Conservation (phyloP, 2,888 invertebrate species). For the Pseudococcus jackbeardsleyi region DNA sequence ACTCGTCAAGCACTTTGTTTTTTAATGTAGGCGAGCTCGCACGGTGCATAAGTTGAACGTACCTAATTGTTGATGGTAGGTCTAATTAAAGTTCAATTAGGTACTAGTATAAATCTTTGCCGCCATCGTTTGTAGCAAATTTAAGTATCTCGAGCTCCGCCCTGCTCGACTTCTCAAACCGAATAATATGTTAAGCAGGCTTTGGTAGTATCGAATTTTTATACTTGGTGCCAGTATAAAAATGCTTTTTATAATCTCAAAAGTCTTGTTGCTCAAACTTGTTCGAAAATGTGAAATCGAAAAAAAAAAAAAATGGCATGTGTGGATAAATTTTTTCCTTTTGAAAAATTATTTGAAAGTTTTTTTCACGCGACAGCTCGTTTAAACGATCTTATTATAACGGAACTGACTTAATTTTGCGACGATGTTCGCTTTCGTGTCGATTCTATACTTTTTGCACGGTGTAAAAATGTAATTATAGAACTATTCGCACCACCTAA, state of each 20-base stretch:
- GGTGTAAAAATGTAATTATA: background rate
- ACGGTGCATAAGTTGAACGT: no score
- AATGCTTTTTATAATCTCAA: no score
- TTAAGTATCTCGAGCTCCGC: background rate
- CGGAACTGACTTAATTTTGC: conserved; percentile 6
- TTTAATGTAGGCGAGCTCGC: background rate
- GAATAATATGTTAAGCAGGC: no score
- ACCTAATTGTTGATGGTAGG: background rate
- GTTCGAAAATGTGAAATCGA: background rate
- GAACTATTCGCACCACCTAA: conserved; percentile 43
- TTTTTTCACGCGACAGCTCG: conserved; percentile 11
- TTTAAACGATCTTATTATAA: background rate
- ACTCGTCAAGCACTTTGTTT: background rate
- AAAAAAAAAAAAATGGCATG: conserved; percentile 5
- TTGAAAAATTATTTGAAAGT: background rate
- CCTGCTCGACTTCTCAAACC: no score
- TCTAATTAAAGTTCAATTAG: background rate
- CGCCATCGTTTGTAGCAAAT: background rate
- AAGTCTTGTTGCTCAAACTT: background rate
- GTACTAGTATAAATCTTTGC: background rate
- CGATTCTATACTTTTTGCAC: background rate
- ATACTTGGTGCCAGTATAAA: no score
- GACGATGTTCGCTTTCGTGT: background rate
- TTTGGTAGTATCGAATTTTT: no score
- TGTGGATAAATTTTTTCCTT: background rate